Evolutionary conservation across 2,113 vertebrate species (phyloP), one percentile per base, ranked within the genome.

Genomic region (Tetraodon nigroviridis): DNA sequence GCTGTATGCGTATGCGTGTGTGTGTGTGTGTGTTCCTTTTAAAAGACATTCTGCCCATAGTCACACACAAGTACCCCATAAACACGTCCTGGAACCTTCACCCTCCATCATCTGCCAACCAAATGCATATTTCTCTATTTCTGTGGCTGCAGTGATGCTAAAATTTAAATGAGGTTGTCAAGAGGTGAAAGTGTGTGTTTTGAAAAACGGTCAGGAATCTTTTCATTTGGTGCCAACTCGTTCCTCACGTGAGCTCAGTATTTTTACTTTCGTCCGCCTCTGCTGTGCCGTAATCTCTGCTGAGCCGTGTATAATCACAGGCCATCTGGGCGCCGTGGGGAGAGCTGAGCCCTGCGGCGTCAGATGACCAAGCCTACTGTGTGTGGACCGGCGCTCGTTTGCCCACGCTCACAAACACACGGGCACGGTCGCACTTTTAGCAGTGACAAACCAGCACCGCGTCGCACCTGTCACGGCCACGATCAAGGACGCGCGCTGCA

Each of bases 251-350:
- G 51, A 82, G 79, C 75, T 44, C 47, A 63, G 62, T 73, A 64
- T 73, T 78, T 76, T 73, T 19, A 67, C 49, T 73, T 57, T 50
- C 62, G 22, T 18, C 16, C 73, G 69, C 81, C 55, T 69, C 50
- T 71, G 78, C 78, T 37, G 44, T 7, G n/a, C 69, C 47, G 75
- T 89, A 87, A 88, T 89, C 86, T 88, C 75, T 53, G 63, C 79
- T 87, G 86, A 89, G 84, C 86, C 57, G 61, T 81, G 78, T 42
- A 73, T 89, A 89, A 90, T 90, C 84, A 80, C 80, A 77, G 84
- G 75, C 90, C 90, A 90, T 91, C 90, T 91, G 90, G 87, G 75
- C 85, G 16, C 82, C 70, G 84, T 71, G 58, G 86, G 86, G 65
- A 79, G 84, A 84, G 72, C 75, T 67, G 82, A 85, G 83, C 80